Conservation (phyloP, 2,888 invertebrate species). For the Sesamia inferens region DNA sequence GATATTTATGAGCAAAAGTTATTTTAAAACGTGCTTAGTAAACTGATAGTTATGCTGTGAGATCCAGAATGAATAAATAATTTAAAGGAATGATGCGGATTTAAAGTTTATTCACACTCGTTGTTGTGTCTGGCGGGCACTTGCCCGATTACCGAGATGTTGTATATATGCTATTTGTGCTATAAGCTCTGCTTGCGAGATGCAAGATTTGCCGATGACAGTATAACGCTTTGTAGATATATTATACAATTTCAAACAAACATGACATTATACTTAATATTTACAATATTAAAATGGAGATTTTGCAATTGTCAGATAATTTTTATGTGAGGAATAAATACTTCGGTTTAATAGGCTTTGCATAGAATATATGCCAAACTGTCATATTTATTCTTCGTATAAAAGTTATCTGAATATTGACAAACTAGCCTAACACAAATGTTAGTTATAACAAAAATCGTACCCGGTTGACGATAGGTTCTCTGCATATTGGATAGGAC, state of each 20-base stretch:
- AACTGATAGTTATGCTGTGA: conserved; percentile 33
- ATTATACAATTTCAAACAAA: background rate
- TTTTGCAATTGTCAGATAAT: background rate
- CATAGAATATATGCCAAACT: background rate
- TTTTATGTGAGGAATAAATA: too few relatives aligned
- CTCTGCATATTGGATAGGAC: background rate
- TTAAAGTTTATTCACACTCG: too few relatives aligned
- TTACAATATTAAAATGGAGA: background rate
- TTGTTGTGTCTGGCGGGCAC: too few relatives aligned
- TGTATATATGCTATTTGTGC: too few relatives aligned
- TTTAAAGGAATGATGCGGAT: too few relatives aligned
- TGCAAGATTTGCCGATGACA: too few relatives aligned
- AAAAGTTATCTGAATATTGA: background rate
- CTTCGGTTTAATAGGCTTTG: background rate
- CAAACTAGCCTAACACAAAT: background rate
- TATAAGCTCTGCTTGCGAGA: too few relatives aligned
- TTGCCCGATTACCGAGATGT: too few relatives aligned
- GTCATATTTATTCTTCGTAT: too few relatives aligned
- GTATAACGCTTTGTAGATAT: too few relatives aligned
- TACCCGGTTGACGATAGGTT: background rate
- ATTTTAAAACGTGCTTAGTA: conserved; percentile 46
- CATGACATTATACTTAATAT: background rate
- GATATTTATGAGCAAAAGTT: conserved; percentile 66
- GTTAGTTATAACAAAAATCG: background rate
- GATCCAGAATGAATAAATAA: conserved; percentile 39